Percentiles rank a stretch among this genome's conserved stretches.
These are phyloP conservation scores for Cebus imitator DNA, from an alignment of 2,113 vertebrate species.

Conservation along the genomic window DNA sequence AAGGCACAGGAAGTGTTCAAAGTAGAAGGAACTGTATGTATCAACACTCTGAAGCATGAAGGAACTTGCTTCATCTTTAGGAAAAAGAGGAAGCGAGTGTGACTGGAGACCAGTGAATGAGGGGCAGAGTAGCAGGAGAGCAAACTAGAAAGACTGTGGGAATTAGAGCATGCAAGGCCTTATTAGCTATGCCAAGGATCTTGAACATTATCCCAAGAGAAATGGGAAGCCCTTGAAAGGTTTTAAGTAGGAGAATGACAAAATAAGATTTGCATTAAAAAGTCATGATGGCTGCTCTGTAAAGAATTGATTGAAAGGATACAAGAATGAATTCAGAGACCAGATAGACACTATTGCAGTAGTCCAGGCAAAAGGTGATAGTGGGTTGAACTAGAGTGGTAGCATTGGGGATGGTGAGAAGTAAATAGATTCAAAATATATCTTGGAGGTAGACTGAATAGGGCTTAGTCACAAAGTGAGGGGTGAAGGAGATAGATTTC, in stretches of 20 bases:
- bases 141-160: neutral
- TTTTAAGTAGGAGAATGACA: conserved; percentile 17
- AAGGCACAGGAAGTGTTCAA: neutral
- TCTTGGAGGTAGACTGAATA: neutral
- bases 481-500: neutral
- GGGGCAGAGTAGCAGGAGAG: neutral
- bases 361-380: neutral
- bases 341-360: neutral
- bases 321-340: neutral
- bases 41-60: neutral
- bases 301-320: neutral
- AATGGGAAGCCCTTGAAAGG: neutral
- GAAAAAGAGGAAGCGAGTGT: neutral
- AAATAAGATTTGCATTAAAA: neutral
- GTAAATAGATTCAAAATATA: neutral
- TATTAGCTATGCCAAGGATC: neutral
- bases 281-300: neutral
- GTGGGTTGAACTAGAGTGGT: neutral
- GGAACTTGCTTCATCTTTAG: neutral
- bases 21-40: neutral
- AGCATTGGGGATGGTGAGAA: neutral
- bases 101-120: neutral
- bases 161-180: neutral
- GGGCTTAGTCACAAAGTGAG: neutral
- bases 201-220: neutral